Percentiles rank a stretch among this genome's conserved stretches.
Conservation (phyloP, 2,797 vertebrate species). For the Poecile montanus region DNA sequence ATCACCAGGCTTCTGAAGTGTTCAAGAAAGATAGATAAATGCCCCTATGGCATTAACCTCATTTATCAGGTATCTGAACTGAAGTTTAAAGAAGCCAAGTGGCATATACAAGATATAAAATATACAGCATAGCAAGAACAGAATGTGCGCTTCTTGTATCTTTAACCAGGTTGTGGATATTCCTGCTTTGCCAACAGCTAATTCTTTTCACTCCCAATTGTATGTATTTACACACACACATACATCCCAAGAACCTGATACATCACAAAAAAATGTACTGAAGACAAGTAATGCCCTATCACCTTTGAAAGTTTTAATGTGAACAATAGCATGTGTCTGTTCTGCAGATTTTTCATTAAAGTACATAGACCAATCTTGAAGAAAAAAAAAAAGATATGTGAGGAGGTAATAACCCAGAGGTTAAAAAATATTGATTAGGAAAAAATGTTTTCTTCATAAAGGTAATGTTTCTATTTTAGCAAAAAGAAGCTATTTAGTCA, state of each 20-base stretch:
- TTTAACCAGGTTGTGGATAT: not conserved
- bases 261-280: constrained; percentile 60
- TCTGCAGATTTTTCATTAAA: constrained; percentile 80
- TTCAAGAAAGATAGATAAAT: not conserved
- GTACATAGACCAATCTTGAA: constrained; percentile 73
- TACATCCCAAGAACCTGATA: constrained; percentile 64
- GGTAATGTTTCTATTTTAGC: constrained; percentile 75
- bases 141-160: not conserved
- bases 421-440: constrained; percentile 82
- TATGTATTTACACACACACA: constrained; percentile 57
- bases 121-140: not conserved
- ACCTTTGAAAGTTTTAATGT: constrained; percentile 77
- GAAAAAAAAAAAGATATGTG: constrained; percentile 65
- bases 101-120: not conserved
- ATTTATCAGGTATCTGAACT: not conserved
- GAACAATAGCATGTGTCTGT: constrained; percentile 72
- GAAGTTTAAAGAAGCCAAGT: not conserved
- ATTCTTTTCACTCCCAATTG: constrained; percentile 69
- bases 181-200: constrained; percentile 58
- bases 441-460: constrained; percentile 81
- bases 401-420: constrained; percentile 80
- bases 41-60: not conserved
- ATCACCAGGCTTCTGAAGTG: not conserved
- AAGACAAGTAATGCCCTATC: constrained; percentile 69
- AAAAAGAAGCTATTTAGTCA: constrained; percentile 69